Evolutionary conservation across 2,797 vertebrate genomes (phyloP).

Genomic region (Fistularia commersonii): DNA sequence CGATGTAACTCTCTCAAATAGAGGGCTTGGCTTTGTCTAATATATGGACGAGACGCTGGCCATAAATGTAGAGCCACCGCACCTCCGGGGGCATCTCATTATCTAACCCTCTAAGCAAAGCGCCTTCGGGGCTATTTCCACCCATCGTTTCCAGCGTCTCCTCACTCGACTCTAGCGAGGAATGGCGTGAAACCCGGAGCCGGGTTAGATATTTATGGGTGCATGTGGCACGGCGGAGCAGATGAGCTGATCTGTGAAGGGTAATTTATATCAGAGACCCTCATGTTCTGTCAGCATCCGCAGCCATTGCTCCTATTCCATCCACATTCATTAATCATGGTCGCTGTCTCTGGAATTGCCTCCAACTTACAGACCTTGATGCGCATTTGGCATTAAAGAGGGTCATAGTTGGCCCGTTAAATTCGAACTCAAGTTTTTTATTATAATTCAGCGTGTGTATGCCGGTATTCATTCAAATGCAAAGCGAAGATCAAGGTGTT

Average conservation of each 20-base stretch:
- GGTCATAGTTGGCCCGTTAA: slow-evolving; percentile 23
- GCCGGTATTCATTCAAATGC: slow-evolving; percentile 48
- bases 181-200: slow-evolving; percentile 24
- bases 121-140: not conserved
- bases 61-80: not conserved
- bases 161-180: slow-evolving; percentile 22
- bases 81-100: not conserved
- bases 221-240: slow-evolving; percentile 35
- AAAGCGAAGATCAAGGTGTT: slow-evolving; percentile 46
- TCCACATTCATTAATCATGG: slow-evolving; percentile 57
- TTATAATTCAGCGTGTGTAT: slow-evolving; percentile 7
- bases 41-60: slow-evolving; percentile 2
- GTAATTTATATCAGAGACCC: slow-evolving; percentile 48
- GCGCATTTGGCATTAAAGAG: slow-evolving; percentile 27
- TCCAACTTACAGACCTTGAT: slow-evolving; percentile 35
- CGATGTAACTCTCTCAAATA: slow-evolving; percentile 33
- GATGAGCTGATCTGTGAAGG: slow-evolving; percentile 25
- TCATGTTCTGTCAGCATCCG: slow-evolving; percentile 37
- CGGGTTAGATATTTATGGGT: slow-evolving; percentile 34
- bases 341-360: slow-evolving; percentile 30
- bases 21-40: slow-evolving; percentile 22
- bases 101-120: too few species aligned
- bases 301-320: slow-evolving; percentile 31
- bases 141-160: slow-evolving; percentile 7
- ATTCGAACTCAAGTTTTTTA: slow-evolving; percentile 24